These are phyloP conservation scores for Ataeniobius toweri DNA, from an alignment of 2,797 vertebrate species.

Conservation along the genomic window DNA sequence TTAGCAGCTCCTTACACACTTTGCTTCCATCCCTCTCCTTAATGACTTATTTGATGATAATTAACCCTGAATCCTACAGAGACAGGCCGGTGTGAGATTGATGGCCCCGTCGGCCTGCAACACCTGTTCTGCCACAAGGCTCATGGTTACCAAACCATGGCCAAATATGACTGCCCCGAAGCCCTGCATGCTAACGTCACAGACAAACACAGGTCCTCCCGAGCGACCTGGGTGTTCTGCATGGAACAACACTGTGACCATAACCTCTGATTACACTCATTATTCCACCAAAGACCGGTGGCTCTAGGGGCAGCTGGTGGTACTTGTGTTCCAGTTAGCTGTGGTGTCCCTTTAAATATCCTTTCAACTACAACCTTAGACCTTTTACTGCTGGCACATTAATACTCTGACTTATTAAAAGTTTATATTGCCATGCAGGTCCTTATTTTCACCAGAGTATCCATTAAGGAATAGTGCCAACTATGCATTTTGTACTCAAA, in stretches of 20 bases:
- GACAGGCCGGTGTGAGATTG: conserved; percentile 79
- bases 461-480: conserved; percentile 42
- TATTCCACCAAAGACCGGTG: conserved; percentile 62
- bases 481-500: neutral
- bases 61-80: conserved; percentile 84
- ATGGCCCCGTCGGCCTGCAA: conserved; percentile 77
- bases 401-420: conserved; percentile 44
- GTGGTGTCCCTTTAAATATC: conserved; percentile 57
- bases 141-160: conserved; percentile 73
- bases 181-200: conserved; percentile 75
- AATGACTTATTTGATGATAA: conserved; percentile 85
- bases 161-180: conserved; percentile 77
- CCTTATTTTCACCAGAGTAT: conserved; percentile 31
- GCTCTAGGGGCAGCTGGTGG: conserved; percentile 42
- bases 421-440: conserved; percentile 35
- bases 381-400: conserved; percentile 37
- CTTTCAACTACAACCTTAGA: conserved; percentile 53
- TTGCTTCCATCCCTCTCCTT: conserved; percentile 76
- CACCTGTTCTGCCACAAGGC: conserved; percentile 78
- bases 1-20: conserved; percentile 71
- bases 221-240: conserved; percentile 65
- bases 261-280: conserved; percentile 75
- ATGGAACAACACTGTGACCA: conserved; percentile 69
- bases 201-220: conserved; percentile 81
- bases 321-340: conserved; percentile 73